These are phyloP conservation scores for Aphaenogaster rudis DNA, from an alignment of 1,140 invertebrate species.

Conservation along the genomic window DNA sequence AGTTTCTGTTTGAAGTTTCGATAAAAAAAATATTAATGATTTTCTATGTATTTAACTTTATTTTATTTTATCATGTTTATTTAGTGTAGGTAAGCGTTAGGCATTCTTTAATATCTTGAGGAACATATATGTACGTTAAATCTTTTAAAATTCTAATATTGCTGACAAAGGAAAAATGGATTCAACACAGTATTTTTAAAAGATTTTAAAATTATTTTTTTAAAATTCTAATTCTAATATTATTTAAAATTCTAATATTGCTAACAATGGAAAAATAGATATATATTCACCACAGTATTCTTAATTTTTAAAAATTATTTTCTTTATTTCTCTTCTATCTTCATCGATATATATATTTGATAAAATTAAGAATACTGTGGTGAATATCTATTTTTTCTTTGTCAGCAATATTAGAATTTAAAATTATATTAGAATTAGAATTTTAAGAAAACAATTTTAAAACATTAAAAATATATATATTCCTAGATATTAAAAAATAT, in stretches of 20 bases:
- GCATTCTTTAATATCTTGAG: neutral
- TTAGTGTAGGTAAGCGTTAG: neutral
- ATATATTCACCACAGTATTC: neutral
- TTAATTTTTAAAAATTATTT: neutral
- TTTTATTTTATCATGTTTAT: slow-evolving; percentile 13
- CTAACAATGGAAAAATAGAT: neutral
- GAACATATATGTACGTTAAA: neutral
- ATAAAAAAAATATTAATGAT: neutral
- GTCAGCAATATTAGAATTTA: no score
- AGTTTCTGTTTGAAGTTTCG: neutral
- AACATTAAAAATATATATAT: no score
- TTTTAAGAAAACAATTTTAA: no score
- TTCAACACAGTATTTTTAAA: no score
- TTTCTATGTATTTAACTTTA: neutral
- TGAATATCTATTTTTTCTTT: no score
- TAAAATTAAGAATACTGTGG: no score
- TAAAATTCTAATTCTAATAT: no score
- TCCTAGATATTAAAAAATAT: no score
- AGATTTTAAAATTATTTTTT: no score
- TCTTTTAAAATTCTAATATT: neutral
- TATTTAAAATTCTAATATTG: no score
- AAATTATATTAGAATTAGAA: no score
- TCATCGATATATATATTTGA: no score
- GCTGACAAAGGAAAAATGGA: neutral
- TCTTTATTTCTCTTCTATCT: neutral